Percentiles rank a stretch among this genome's conserved stretches.
phyloP scores from a whole-genome alignment of 1,140 invertebrate genomes.

The Lysiphlebus fabarum region DNA sequence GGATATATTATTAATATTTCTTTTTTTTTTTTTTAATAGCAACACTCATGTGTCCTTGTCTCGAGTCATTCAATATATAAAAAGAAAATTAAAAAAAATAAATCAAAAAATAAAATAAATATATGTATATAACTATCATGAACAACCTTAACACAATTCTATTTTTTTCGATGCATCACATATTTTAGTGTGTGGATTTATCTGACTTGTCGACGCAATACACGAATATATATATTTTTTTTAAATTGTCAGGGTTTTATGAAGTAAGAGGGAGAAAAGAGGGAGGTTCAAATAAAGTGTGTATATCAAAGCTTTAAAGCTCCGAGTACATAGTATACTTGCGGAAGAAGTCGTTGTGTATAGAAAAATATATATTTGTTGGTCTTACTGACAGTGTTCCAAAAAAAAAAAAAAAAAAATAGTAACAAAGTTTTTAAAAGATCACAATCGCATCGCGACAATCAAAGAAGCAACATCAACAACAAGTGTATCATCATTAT shows the following conservation, averaged over 20 bases:
- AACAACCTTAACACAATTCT: slow-evolving; percentile 45
- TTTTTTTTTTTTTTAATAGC: too few species aligned
- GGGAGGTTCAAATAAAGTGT: slow-evolving; percentile 15
- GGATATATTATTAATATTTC: too few species aligned
- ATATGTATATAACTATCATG: neutral
- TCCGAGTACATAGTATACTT: slow-evolving; percentile 12
- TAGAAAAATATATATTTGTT: neutral
- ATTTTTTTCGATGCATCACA: slow-evolving; percentile 43
- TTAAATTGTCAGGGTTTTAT: slow-evolving; percentile 27
- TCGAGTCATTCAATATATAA: too few species aligned
- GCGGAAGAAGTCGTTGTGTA: neutral
- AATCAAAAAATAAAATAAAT: too few species aligned
- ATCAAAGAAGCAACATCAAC: slow-evolving; percentile 48
- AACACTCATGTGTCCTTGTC: too few species aligned
- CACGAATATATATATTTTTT: neutral
- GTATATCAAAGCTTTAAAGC: neutral
- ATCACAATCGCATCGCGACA: slow-evolving; percentile 52
- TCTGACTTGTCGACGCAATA: slow-evolving; percentile 2
- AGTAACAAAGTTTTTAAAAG: slow-evolving; percentile 16
- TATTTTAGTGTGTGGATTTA: neutral
- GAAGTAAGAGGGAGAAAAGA: slow-evolving; percentile 10
- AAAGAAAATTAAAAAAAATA: too few species aligned
- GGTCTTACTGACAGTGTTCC: neutral
- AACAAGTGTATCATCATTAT: slow-evolving; percentile 2
- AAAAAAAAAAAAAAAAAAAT: too few species aligned